phyloP scores from a whole-genome alignment of 2,797 vertebrate species.

The Muscicapa striata region DNA sequence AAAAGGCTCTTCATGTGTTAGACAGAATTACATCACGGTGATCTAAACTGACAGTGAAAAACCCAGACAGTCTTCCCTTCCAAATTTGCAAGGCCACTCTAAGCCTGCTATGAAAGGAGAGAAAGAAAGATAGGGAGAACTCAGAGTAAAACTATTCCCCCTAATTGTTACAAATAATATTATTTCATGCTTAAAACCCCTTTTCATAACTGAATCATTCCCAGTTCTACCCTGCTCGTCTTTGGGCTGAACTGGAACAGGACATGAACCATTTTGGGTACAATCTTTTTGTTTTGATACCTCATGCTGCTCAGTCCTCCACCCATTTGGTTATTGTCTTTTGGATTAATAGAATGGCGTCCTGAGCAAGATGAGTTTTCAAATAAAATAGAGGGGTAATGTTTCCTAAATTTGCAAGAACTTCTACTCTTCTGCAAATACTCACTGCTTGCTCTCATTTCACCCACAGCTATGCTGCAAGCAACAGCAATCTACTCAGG shows the following conservation, averaged over 20 bases:
- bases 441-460: neutral
- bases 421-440: neutral
- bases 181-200: neutral
- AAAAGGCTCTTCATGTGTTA: conserved; percentile 56
- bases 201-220: neutral
- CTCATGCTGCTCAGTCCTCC: neutral
- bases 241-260: neutral
- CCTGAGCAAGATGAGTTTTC: neutral
- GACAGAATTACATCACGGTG: conserved; percentile 51
- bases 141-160: conserved; percentile 1
- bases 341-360: neutral
- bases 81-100: conserved; percentile 39
- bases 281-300: neutral
- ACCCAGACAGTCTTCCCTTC: conserved; percentile 43
- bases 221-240: neutral
- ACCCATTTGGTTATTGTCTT: neutral
- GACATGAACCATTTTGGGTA: neutral
- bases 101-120: conserved; percentile 43
- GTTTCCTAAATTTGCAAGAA: neutral
- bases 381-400: neutral
- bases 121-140: neutral
- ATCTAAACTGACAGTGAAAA: conserved; percentile 63
- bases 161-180: conserved; percentile 20
- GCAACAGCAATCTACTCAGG: neutral
- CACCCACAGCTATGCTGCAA: neutral